Percentiles rank a stretch among this genome's conserved stretches.
Conservation (phyloP, 2,113 vertebrate genomes). For the Podiceps cristatus region DNA sequence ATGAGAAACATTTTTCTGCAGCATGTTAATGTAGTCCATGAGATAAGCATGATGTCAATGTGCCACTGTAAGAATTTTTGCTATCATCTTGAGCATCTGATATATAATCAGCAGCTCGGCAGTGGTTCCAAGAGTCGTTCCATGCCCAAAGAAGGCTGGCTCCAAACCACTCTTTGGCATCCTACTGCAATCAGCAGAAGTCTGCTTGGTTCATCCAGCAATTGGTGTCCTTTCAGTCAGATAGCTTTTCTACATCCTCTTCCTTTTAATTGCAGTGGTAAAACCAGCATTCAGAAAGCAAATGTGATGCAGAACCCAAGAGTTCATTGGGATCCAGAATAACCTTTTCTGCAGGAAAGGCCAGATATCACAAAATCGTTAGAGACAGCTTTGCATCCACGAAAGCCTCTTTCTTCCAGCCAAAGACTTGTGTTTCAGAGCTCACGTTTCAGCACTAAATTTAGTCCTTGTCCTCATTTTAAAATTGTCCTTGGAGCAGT, state of each 20-base stretch:
- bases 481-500: not conserved
- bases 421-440: not conserved
- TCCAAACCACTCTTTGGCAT: not conserved
- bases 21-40: rapidly evolving
- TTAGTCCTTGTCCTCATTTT: not conserved
- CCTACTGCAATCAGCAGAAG: not conserved
- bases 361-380: not conserved
- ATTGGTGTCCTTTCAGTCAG: not conserved
- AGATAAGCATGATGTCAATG: not conserved
- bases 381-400: not conserved
- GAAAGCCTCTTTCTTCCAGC: not conserved
- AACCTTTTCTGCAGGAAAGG: not conserved
- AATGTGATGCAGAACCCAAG: not conserved
- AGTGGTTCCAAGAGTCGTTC: not conserved
- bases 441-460: not conserved
- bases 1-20: not conserved
- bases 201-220: not conserved
- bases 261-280: not conserved
- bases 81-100: not conserved
- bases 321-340: not conserved
- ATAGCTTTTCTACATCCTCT: not conserved
- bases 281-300: not conserved
- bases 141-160: not conserved
- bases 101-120: not conserved
- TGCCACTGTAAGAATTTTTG: not conserved